A percentile compares a stretch with the other conserved stretches of the same genome.
Conservation (phyloP, 92 coral and sea anemone species). For the Epizoanthus ramosus region DNA sequence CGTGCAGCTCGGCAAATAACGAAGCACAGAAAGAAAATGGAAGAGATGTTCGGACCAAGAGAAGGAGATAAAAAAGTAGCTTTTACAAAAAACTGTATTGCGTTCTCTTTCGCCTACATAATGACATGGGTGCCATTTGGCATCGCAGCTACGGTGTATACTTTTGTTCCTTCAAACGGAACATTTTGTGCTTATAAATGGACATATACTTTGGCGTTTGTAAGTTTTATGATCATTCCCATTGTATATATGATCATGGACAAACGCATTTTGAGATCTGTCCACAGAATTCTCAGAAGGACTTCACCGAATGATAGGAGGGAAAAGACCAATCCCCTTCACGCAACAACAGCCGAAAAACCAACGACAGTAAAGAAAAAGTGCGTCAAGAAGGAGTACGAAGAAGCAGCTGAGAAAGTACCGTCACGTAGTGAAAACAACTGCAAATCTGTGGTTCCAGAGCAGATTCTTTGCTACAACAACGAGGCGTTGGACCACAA, state of each 20-base stretch:
- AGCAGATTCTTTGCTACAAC: neutral
- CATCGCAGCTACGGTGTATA: neutral
- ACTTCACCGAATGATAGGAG: neutral
- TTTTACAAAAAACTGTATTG: constrained; percentile 33
- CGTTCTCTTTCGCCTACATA: constrained; percentile 13
- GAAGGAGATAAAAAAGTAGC: neutral
- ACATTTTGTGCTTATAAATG: constrained; percentile 26
- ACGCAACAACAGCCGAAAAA: neutral
- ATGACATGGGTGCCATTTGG: constrained; percentile 30
- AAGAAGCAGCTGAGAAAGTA: neutral
- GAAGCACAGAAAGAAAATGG: constrained; percentile 22
- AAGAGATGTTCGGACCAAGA: constrained; percentile 24
- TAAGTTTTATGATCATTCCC: constrained; percentile 23
- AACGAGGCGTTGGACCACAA: neutral
- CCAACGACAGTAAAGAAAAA: neutral
- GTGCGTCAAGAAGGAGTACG: too few relatives aligned
- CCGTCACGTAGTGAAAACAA: neutral
- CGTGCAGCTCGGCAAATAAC: neutral
- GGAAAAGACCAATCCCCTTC: neutral
- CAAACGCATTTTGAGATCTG: neutral
- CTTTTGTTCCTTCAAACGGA: neutral
- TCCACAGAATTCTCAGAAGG: neutral
- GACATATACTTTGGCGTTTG: constrained; percentile 16
- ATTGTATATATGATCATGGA: constrained; percentile 17
- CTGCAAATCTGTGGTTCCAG: neutral